Percentiles rank a stretch among this genome's conserved stretches.
phyloP scores from a whole-genome alignment of 2,888 invertebrate genomes.

The Bruchidius siliquastri region DNA sequence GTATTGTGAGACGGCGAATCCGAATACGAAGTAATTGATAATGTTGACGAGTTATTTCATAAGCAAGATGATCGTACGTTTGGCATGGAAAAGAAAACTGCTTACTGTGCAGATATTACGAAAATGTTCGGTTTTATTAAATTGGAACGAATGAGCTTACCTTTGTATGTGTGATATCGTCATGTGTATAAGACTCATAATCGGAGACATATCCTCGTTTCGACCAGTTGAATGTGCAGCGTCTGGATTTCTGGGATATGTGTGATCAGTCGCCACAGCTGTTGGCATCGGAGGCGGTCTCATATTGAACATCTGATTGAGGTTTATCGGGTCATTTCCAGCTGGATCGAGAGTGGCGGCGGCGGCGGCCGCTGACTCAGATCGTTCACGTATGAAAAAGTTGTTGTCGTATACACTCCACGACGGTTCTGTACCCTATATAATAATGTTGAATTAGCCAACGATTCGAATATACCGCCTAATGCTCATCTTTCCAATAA shows the following conservation, averaged over 20 bases:
- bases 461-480: no score
- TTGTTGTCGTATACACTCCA: conserved; percentile 33
- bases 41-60: no score
- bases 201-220: conserved; percentile 31
- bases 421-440: conserved; percentile 9
- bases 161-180: conserved; percentile 44
- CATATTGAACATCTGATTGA: conserved; percentile 8
- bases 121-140: no score
- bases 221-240: conserved; percentile 11
- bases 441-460: no score
- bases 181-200: conserved; percentile 42
- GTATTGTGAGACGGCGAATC: no score
- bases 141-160: conserved; percentile 23
- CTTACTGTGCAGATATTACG: no score
- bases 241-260: conserved; percentile 37
- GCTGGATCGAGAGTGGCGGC: conserved; percentile 6
- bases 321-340: conserved; percentile 8
- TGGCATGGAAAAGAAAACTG: no score
- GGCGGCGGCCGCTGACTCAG: no score
- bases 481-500: no score
- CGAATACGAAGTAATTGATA: no score
- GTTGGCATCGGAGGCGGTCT: conserved; percentile 8
- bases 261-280: conserved; percentile 41
- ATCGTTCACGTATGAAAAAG: conserved; percentile 36
- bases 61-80: no score